A percentile compares a stretch with the other conserved stretches of the same genome.
These are phyloP conservation scores for Cyanoderma ruficeps DNA, from an alignment of 2,113 vertebrate species.

Conservation along the genomic window DNA sequence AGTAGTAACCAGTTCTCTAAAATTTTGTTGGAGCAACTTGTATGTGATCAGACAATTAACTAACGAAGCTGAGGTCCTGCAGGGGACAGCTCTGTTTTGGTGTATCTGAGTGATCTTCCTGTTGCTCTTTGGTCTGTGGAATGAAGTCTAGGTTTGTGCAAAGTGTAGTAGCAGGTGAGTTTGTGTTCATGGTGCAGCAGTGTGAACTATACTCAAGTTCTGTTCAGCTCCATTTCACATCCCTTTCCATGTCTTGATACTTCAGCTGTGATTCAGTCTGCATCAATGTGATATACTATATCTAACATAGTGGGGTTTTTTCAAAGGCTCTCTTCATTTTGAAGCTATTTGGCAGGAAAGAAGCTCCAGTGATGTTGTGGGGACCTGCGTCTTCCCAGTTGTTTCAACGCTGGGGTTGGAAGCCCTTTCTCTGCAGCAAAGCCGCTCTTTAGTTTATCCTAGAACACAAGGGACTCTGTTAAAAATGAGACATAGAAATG, in stretches of 20 bases:
- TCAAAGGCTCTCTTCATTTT: not conserved
- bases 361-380: not conserved
- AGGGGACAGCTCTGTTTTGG: not conserved
- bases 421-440: not conserved
- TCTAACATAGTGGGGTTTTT: not conserved
- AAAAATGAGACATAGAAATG: not conserved
- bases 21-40: not conserved
- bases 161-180: not conserved
- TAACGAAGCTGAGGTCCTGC: not conserved
- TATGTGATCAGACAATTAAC: not conserved
- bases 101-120: not conserved
- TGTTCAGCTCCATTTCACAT: not conserved
- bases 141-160: not conserved
- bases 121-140: not conserved
- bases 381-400: not conserved
- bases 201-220: not conserved
- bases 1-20: not conserved
- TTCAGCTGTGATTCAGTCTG: not conserved
- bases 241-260: not conserved
- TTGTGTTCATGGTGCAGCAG: not conserved
- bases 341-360: not conserved
- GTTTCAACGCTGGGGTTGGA: not conserved
- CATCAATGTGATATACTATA: not conserved
- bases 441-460: not conserved
- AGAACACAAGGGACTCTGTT: not conserved